Percentiles rank a stretch among this genome's conserved stretches.
These are phyloP conservation scores for Dolichomitus sp. DNA, from an alignment of 2,888 invertebrate genomes.

Conservation along the genomic window DNA sequence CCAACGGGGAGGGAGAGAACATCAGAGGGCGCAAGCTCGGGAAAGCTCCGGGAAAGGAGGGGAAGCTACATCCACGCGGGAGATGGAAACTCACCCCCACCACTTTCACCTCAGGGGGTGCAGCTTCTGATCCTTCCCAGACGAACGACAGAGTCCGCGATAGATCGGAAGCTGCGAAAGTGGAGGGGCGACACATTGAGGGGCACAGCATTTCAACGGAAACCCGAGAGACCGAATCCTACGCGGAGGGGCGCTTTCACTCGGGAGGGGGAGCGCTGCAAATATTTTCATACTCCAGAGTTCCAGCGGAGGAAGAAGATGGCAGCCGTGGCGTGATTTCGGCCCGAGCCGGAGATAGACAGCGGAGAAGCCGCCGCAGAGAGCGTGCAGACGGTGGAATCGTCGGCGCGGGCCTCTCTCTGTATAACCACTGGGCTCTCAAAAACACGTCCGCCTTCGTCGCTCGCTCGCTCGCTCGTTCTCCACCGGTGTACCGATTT, in stretches of 20 bases:
- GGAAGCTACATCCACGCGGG: constrained; percentile 18
- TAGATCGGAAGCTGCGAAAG: constrained; percentile 55
- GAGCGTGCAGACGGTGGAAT: constrained; percentile 52
- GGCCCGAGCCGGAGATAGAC: constrained; percentile 67
- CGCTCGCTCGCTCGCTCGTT: constrained; percentile 16
- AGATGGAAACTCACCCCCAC: constrained; percentile 24
- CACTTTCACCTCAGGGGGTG: constrained; percentile 18
- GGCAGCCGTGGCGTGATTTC: constrained; percentile 84
- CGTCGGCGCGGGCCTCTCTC: constrained; percentile 27
- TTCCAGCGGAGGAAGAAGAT: constrained; percentile 85
- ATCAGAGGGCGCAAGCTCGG: constrained; percentile 41
- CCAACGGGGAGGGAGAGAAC: constrained; percentile 32
- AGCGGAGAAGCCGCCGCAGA: constrained; percentile 51
- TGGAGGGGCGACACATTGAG: constrained; percentile 63
- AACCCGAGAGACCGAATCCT: background rate
- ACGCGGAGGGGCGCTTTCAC: constrained; percentile 25
- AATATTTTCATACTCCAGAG: constrained; percentile 85
- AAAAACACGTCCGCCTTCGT: background rate
- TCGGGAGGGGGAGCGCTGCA: constrained; percentile 72
- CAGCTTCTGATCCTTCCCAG: constrained; percentile 1
- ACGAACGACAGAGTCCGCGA: constrained; percentile 7
- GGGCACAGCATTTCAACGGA: constrained; percentile 41
- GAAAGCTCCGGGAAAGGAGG: constrained; percentile 48
- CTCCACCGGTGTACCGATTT: constrained; percentile 1
- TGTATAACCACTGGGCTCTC: background rate